Conservation (phyloP, 2,888 invertebrate species). For the Nymphalis polychloros region DNA sequence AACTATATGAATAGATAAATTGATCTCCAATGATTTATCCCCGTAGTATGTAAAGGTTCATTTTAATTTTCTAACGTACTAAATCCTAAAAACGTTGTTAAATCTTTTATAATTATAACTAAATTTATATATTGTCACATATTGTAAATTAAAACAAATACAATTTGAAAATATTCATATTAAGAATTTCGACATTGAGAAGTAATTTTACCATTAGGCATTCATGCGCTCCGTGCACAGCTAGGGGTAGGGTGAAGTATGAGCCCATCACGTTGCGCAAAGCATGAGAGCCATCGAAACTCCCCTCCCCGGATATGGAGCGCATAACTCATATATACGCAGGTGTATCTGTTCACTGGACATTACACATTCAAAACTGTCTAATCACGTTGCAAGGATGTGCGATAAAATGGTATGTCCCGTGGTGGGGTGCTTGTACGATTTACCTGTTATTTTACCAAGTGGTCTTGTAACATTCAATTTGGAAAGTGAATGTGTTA, state of each 20-base stretch:
- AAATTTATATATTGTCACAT: too few relatives aligned
- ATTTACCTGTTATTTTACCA: conserved; percentile 44
- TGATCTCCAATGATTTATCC: too few relatives aligned
- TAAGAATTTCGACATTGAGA: neutral
- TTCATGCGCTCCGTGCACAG: conserved; percentile 26
- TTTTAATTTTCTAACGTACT: too few relatives aligned
- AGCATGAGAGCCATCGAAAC: conserved; percentile 77
- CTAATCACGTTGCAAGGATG: conserved; percentile 68
- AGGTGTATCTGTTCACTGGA: conserved; percentile 72
- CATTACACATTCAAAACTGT: conserved; percentile 70
- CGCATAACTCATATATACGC: conserved; percentile 78
- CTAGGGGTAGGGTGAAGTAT: conserved; percentile 63
- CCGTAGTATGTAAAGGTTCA: too few relatives aligned
- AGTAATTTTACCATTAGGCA: conserved; percentile 18
- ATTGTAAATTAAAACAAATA: neutral
- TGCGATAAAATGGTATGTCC: conserved; percentile 77
- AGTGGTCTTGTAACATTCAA: conserved; percentile 44
- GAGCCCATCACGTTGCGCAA: conserved; percentile 72
- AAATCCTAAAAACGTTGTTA: too few relatives aligned
- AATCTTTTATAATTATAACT: too few relatives aligned
- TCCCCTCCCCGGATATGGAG: conserved; percentile 78
- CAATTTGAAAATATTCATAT: neutral
- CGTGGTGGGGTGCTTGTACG: conserved; percentile 45
- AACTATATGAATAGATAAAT: too few relatives aligned
- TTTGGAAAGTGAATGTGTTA: conserved; percentile 20